Evolutionary conservation across 2,797 vertebrate genomes (phyloP), one percentile per base, ranked within the genome.

Genomic region (Champsocephalus esox): DNA sequence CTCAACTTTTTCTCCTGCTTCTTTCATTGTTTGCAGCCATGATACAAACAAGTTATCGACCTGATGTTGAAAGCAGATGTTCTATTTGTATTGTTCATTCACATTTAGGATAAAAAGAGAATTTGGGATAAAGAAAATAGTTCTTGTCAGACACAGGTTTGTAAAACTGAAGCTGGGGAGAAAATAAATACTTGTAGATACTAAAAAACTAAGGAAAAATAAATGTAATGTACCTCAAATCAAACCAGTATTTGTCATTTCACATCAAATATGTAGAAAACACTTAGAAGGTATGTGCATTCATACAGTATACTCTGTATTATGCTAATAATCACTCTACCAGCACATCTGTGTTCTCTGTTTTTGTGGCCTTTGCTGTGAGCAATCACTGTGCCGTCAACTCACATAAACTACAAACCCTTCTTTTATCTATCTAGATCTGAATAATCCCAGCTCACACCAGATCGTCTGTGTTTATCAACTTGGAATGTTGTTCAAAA

Each of bases 391-490:
- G 1, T 44, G 48, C 51, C 51, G 51, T 63, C 58, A 51, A 3
- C 44, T 61, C n/a, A 24, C 41, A 65, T 32, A 32, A 19, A 49
- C 57, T 19, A 45, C 21, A 34, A 61, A 21, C n/a, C 1, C 3
- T 3, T 46, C 12, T 24, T 70, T 58, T 58, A 17, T 58, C 6
- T 54, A 17, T 34, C n/a, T 41, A 54, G 10, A 32, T 48, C 24
- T 56, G 9, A 12, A 57, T 38, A 69, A 49, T 50, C 14, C 1
- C 0, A 7, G 19, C 14, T 11, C n/a, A 62, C 12, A 12, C 3
- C 19, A 12, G 13, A 68, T 48, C 8, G 38, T 14, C 13, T n/a
- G 59, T 68, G 41, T 81, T 66, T 58, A 50, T 66, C 9, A 45
- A 64, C 59, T 19, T 38, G 34, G 34, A 38, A 38, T 38, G 34